A percentile compares a stretch with the other conserved stretches of the same genome.
These are phyloP conservation scores for Epiblema foenella DNA, from an alignment of 2,888 invertebrate species.

Conservation along the genomic window DNA sequence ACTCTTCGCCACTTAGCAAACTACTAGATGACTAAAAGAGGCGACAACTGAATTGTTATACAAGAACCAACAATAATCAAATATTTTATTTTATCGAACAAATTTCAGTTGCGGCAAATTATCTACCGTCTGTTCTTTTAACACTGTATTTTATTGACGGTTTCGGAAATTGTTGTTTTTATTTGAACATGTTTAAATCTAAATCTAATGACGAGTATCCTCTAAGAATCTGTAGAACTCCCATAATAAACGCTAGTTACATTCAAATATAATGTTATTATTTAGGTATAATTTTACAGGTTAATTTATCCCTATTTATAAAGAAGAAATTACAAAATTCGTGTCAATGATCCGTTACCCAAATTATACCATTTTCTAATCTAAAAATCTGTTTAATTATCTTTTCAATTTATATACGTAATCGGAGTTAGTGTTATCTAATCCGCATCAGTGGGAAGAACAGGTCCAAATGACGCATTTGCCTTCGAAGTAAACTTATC, in stretches of 20 bases:
- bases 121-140: not conserved
- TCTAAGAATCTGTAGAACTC: too few relatives aligned
- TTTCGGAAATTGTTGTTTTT: too few relatives aligned
- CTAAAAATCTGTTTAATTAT: not conserved
- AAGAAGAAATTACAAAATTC: not conserved
- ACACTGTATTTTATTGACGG: too few relatives aligned
- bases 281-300: too few relatives aligned
- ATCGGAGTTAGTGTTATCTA: slow-evolving; percentile 50
- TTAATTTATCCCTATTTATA: not conserved
- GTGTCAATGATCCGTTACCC: not conserved
- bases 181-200: too few relatives aligned
- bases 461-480: slow-evolving; percentile 49
- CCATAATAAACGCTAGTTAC: too few relatives aligned
- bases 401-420: slow-evolving; percentile 32
- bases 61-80: not conserved
- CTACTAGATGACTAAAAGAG: slow-evolving; percentile 37
- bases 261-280: too few relatives aligned
- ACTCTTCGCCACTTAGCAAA: slow-evolving; percentile 58
- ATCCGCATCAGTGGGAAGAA: slow-evolving; percentile 48
- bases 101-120: not conserved
- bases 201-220: too few relatives aligned
- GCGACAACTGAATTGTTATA: not conserved
- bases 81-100: not conserved
- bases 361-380: not conserved
- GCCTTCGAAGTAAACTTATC: slow-evolving; percentile 55